Percentiles rank a stretch among this genome's conserved stretches.
phyloP scores from a whole-genome alignment of 2,888 invertebrate species.

The Elgonia sp. region DNA sequence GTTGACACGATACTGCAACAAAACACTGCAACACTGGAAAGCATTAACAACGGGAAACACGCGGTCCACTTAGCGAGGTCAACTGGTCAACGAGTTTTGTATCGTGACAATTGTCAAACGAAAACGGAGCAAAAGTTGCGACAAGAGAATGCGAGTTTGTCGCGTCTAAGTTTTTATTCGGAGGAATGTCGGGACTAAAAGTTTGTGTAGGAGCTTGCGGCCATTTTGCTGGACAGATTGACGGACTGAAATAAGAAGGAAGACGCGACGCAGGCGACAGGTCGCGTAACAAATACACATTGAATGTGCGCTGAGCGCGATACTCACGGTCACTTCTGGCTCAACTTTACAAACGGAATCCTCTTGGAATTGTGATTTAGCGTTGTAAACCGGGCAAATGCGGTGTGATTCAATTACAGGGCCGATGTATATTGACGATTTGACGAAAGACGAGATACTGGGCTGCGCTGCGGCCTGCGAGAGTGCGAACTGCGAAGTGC shows the following conservation, averaged over 20 bases:
- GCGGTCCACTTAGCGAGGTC: background rate
- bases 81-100: background rate
- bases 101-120: background rate
- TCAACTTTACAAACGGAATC: conserved; percentile 14
- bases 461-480: too few species aligned
- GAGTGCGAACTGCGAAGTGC: background rate
- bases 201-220: conserved; percentile 40
- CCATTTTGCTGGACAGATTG: conserved; percentile 57
- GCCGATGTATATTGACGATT: background rate
- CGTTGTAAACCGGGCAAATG: conserved; percentile 61
- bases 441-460: too few species aligned
- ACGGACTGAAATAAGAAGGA: conserved; percentile 33
- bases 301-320: background rate
- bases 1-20: conserved; percentile 39
- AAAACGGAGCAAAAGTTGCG: background rate
- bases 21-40: conserved; percentile 16
- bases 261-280: conserved; percentile 4
- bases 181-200: background rate
- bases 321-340: conserved; percentile 59
- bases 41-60: background rate
- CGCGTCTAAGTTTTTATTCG: background rate
- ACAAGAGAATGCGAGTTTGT: background rate
- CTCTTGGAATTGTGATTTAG: conserved; percentile 38
- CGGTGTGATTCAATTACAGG: background rate
- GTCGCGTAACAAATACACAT: background rate